Conservation (phyloP, 2,797 vertebrate species). For the Sebastes flavidus region DNA sequence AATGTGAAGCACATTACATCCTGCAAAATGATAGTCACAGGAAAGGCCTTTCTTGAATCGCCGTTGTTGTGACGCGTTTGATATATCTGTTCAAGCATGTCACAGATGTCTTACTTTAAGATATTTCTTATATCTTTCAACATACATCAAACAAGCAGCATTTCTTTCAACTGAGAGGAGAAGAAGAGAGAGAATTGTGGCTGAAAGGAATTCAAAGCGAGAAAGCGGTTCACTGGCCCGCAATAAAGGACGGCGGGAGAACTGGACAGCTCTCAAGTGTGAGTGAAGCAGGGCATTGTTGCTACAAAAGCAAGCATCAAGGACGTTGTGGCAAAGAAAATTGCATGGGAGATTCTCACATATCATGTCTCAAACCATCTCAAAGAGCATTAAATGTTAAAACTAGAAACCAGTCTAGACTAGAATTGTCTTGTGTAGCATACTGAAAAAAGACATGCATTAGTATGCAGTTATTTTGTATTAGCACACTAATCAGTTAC, state of each 20-base stretch:
- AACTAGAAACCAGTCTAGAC: background rate
- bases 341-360: background rate
- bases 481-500: constrained; percentile 35
- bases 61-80: background rate
- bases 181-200: background rate
- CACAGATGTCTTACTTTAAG: background rate
- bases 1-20: background rate
- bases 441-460: background rate
- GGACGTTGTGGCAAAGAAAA: background rate
- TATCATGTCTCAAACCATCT: background rate
- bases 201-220: background rate
- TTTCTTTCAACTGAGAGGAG: background rate
- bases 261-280: background rate
- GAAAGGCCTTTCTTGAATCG: background rate
- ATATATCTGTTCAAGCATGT: background rate
- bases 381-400: background rate
- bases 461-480: constrained; percentile 30
- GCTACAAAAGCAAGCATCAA: background rate
- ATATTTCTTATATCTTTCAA: background rate
- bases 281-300: background rate
- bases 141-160: background rate
- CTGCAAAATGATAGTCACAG: background rate
- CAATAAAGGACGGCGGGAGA: background rate
- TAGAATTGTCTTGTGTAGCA: background rate
- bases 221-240: background rate